These are phyloP conservation scores for Pseudochaenichthys georgianus DNA, from an alignment of 2,797 vertebrate genomes.

Conservation along the genomic window DNA sequence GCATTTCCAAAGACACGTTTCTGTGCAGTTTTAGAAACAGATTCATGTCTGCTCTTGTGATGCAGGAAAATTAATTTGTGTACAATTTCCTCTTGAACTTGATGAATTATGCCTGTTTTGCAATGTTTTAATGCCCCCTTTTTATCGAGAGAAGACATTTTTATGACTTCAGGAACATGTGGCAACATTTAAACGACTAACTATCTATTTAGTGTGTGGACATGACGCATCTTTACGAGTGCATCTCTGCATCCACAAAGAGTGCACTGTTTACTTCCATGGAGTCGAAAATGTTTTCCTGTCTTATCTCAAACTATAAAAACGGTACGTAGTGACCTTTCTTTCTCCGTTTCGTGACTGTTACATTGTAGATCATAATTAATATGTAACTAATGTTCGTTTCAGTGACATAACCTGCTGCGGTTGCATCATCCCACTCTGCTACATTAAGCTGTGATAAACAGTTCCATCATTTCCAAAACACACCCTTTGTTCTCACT, in stretches of 20 bases:
- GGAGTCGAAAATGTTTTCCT: slow-evolving; percentile 11
- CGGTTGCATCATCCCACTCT: slow-evolving; percentile 1
- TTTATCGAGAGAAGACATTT: slow-evolving; percentile 5
- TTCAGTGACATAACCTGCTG: slow-evolving; percentile 1
- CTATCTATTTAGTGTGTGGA: slow-evolving; percentile 14
- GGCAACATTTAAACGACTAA: not conserved
- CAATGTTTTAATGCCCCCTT: not conserved
- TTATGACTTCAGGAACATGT: slow-evolving; percentile 13
- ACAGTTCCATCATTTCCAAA: slow-evolving; percentile 5
- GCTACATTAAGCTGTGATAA: not conserved
- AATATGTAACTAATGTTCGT: slow-evolving; percentile 17
- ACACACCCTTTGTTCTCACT: slow-evolving; percentile 4
- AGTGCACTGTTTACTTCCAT: slow-evolving; percentile 32
- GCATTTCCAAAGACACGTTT: not conserved
- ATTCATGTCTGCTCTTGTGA: slow-evolving; percentile 11
- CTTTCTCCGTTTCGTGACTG: slow-evolving; percentile 16
- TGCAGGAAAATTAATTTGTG: not conserved
- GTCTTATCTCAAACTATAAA: slow-evolving; percentile 17
- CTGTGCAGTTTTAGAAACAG: not conserved
- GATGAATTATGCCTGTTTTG: not conserved
- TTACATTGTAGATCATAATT: slow-evolving; percentile 10
- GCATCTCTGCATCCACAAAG: slow-evolving; percentile 4
- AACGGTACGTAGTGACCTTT: not conserved
- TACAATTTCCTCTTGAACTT: not conserved
- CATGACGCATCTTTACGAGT: not conserved